phyloP scores from a whole-genome alignment of 1,140 invertebrate genomes.

The Brachionus asplanchnoidis region DNA sequence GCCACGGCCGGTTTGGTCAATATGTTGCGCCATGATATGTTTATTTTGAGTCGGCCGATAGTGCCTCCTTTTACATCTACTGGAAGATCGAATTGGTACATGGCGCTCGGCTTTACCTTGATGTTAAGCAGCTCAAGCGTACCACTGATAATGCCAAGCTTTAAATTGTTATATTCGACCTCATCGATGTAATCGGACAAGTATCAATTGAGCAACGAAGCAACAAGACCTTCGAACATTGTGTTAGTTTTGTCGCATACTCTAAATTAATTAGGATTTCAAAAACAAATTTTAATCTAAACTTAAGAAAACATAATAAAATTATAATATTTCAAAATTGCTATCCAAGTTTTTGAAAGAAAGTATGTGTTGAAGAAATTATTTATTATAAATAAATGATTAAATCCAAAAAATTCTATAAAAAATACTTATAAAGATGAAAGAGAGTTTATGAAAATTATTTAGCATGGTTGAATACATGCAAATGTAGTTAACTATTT shows the following conservation, averaged over 20 bases:
- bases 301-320: not conserved
- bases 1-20: conserved; percentile 11
- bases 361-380: not conserved
- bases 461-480: too few species aligned
- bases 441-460: too few species aligned
- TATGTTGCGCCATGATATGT: conserved; percentile 40
- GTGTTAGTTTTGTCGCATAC: not conserved
- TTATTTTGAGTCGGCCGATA: conserved; percentile 36
- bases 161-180: conserved; percentile 73
- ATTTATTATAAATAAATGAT: not conserved
- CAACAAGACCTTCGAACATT: conserved; percentile 69
- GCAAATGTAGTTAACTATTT: too few species aligned
- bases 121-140: conserved; percentile 35
- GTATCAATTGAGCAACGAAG: conserved; percentile 70
- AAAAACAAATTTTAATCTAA: not conserved
- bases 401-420: too few species aligned
- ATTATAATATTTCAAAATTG: not conserved
- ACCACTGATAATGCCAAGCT: conserved; percentile 74
- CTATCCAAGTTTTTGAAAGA: not conserved
- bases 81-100: too few species aligned
- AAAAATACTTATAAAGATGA: too few species aligned
- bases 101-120: conserved; percentile 34
- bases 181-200: conserved; percentile 75
- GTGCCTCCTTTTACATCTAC: conserved; percentile 34
- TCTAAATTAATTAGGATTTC: not conserved